Evolutionary conservation across 2,888 invertebrate species (phyloP), one percentile per base, ranked within the genome.

Genomic region (Ormyrus nitidulus): DNA sequence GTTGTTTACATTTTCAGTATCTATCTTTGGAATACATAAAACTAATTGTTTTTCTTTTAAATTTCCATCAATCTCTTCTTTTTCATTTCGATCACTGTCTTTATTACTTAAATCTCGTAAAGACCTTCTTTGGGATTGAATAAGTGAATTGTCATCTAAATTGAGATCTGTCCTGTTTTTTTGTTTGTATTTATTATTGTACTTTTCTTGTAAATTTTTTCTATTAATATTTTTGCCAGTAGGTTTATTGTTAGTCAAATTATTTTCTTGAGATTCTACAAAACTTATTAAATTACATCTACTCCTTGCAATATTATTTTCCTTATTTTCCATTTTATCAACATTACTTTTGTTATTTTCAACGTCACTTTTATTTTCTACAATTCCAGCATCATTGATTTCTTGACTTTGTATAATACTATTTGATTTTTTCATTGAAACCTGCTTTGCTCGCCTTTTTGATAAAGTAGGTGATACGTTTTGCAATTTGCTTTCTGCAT

Each of bases 21-120:
- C 56, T 58, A 71, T 10, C 54, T 34, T 76, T 70, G 56, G 9
- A 51, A 69, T 56, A 56, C 19, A 2, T 46, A 65, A 6, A 69
- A 74, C 44, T 46, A 46, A 9, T 51, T 56, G 34, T 34, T 34
- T 34, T 34, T 3, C 13, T 1, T 53, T 56, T 56, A 64, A 56
- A 19, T 58, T 71, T 9, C n/a, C 4, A 44, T 46, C 9, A n/a
- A 51, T 53, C 3, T 34, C 34, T 34, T 34, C 11, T 1, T 53
- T 56, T 56, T 56, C 48, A 19, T 58, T 71, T 9, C n/a, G 2
- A 44, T 19, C 9, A n/a, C n/a, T 46, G 8, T 61, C 11, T 11
- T 68, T 46, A 13, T 53, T 51, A 3, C 3, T 9, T 49, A 49
- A 13, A 34, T 34, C 34, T 34, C 3, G 1, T 34, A 34, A 34